Conservation (phyloP, 2,113 vertebrate genomes). For the Ciconia boyciana region DNA sequence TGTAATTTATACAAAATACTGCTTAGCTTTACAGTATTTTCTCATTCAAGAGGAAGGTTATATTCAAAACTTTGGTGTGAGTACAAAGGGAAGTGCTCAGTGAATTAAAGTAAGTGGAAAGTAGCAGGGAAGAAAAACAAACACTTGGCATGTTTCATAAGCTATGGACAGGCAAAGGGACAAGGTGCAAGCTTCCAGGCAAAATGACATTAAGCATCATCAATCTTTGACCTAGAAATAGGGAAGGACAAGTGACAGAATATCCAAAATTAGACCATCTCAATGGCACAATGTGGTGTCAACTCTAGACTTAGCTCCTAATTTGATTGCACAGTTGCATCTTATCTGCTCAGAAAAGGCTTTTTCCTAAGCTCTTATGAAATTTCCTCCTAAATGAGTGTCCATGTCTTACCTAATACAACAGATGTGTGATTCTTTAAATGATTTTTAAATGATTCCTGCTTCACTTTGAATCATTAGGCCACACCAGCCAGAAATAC, state of each 20-base stretch:
- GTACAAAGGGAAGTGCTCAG: not conserved
- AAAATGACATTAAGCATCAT: not conserved
- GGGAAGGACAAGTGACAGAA: not conserved
- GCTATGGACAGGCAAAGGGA: not conserved
- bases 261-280: not conserved
- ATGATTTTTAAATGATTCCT: not conserved
- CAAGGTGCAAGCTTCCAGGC: not conserved
- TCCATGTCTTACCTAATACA: not conserved
- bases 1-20: constrained; percentile 60
- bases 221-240: not conserved
- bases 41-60: constrained; percentile 38
- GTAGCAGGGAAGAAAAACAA: not conserved
- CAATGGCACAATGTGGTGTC: not conserved
- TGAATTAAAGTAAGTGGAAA: constrained; percentile 23
- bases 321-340: not conserved
- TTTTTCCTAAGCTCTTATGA: not conserved
- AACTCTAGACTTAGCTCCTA: not conserved
- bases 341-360: not conserved
- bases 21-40: constrained; percentile 56
- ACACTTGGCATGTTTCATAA: not conserved
- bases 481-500: not conserved
- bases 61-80: constrained; percentile 35
- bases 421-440: not conserved
- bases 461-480: not conserved
- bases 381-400: not conserved